These are phyloP conservation scores for Hydrotaea cyrtoneurina DNA, from an alignment of 2,888 invertebrate species.

Conservation along the genomic window DNA sequence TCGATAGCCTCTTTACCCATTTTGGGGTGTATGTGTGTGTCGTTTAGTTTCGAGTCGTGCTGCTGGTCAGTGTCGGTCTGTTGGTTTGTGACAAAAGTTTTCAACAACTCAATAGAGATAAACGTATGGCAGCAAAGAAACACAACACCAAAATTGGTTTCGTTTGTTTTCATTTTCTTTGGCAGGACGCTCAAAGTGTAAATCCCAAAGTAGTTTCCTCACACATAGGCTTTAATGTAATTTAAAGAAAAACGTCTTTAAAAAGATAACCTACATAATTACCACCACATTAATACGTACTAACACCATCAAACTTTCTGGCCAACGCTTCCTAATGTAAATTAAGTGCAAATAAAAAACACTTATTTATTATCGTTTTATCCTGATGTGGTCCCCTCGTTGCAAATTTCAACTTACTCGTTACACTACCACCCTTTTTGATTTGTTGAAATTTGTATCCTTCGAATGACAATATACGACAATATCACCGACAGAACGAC, in stretches of 20 bases:
- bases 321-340: neutral
- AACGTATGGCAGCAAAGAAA: neutral
- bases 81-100: slow-evolving; percentile 31
- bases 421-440: neutral
- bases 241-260: neutral
- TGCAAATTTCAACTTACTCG: slow-evolving; percentile 7
- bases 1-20: slow-evolving; percentile 24
- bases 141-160: slow-evolving; percentile 15
- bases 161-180: neutral
- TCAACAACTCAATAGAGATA: slow-evolving; percentile 20
- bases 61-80: slow-evolving; percentile 53
- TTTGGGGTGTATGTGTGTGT: neutral
- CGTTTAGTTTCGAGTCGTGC: neutral
- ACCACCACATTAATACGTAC: neutral
- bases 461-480: slow-evolving; percentile 2
- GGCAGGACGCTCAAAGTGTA: neutral
- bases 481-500: neutral
- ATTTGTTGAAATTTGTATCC: slow-evolving; percentile 6
- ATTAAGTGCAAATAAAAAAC: slow-evolving; percentile 1
- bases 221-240: neutral
- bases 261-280: slow-evolving; percentile 6
- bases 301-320: neutral
- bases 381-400: neutral
- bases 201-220: neutral
- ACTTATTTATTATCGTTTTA: neutral